These are phyloP conservation scores for Calyptomena viridis DNA, from an alignment of 2,113 vertebrate genomes.

Conservation along the genomic window DNA sequence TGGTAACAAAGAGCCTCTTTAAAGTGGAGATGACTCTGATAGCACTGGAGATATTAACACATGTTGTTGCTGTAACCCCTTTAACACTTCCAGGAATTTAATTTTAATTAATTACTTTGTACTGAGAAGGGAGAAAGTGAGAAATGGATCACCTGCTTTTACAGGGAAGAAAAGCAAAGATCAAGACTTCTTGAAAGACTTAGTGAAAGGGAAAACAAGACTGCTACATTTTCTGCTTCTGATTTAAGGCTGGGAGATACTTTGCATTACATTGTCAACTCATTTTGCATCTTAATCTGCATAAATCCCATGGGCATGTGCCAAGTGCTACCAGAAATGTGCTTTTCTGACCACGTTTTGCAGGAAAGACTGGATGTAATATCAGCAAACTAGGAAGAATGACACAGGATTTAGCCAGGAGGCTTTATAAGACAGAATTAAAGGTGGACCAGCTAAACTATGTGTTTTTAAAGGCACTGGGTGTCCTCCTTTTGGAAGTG, in stretches of 20 bases:
- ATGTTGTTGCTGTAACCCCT: background rate
- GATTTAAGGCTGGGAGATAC: background rate
- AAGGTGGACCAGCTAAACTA: background rate
- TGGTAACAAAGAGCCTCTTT: slow-evolving; percentile 1
- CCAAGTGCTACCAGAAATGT: background rate
- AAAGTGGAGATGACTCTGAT: slow-evolving; percentile 25
- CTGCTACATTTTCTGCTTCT: background rate
- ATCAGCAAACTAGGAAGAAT: background rate
- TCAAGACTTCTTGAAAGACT: background rate
- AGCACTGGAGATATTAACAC: background rate
- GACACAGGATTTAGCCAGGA: background rate
- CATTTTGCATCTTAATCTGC: slow-evolving; percentile 41
- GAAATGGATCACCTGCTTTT: background rate
- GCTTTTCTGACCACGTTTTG: background rate
- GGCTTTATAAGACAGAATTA: background rate
- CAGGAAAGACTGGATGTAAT: background rate
- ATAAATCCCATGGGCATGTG: background rate
- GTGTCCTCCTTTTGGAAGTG: background rate
- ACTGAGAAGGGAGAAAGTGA: background rate
- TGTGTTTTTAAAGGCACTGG: background rate
- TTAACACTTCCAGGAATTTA: slow-evolving; percentile 11
- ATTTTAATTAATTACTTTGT: slow-evolving; percentile 36
- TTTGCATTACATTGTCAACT: slow-evolving; percentile 1
- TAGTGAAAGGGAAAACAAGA: background rate
- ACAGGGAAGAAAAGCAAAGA: background rate